Conservation (phyloP, 2,113 vertebrate species). For the Notiomystis cincta region DNA sequence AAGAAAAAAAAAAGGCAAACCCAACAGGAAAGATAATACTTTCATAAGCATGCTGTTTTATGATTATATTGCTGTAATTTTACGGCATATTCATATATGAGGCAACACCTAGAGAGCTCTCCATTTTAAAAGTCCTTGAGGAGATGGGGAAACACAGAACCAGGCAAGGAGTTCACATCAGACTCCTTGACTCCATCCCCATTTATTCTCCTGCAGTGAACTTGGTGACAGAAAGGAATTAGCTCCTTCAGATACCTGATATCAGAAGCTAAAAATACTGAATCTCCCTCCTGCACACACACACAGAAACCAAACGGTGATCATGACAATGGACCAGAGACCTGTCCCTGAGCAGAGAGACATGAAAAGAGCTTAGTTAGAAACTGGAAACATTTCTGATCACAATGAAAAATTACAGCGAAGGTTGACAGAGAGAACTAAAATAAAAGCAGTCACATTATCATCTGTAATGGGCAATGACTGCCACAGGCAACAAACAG, state of each 20-base stretch:
- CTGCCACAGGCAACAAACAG: not conserved
- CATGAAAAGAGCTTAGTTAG: not conserved
- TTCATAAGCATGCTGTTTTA: not conserved
- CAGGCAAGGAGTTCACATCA: not conserved
- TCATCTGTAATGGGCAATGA: not conserved
- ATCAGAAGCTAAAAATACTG: not conserved
- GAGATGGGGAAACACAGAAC: not conserved
- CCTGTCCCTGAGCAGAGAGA: not conserved
- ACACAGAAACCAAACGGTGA: not conserved
- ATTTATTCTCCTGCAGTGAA: not conserved
- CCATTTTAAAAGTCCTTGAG: not conserved
- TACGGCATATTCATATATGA: not conserved
- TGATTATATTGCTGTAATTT: not conserved
- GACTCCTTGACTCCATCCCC: not conserved
- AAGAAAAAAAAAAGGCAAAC: not conserved
- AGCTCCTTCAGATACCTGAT: not conserved
- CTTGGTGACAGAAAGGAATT: not conserved
- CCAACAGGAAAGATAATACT: not conserved
- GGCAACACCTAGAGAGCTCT: not conserved
- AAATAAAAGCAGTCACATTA: not conserved
- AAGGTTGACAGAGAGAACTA: not conserved
- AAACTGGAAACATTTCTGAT: not conserved
- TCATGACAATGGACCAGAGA: not conserved
- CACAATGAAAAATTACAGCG: not conserved
- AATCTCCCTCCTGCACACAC: not conserved